Evolutionary conservation across 2,113 vertebrate genomes (phyloP).

Genomic region (Mirza zaza): DNA sequence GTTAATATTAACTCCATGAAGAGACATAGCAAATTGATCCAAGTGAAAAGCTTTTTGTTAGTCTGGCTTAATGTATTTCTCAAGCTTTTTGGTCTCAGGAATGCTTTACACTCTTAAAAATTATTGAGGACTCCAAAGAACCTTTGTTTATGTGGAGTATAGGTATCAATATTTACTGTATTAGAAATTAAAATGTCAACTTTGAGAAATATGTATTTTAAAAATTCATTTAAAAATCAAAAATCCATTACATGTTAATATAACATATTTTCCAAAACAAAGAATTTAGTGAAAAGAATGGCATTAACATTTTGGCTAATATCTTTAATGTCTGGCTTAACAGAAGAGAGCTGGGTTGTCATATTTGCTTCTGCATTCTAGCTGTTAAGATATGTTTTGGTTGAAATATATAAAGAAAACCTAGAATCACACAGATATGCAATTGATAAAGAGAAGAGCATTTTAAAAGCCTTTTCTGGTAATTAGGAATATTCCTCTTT

Average conservation of each 20-base stretch:
- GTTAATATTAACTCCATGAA: background rate
- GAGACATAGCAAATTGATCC: background rate
- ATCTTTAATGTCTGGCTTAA: background rate
- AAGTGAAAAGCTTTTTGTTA: background rate
- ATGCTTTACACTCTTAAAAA: background rate
- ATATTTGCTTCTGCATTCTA: slow-evolving; percentile 30
- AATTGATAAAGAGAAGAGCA: background rate
- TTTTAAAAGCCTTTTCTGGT: slow-evolving; percentile 9
- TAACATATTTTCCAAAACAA: slow-evolving; percentile 16
- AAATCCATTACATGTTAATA: background rate
- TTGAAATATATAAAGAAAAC: slow-evolving; percentile 5
- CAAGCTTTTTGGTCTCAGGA: background rate
- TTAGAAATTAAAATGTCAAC: background rate
- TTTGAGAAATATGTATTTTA: background rate
- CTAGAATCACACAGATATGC: background rate
- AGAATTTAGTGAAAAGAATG: background rate
- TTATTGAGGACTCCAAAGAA: background rate
- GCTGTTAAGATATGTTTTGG: background rate
- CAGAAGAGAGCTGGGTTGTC: background rate
- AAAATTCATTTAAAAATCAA: background rate
- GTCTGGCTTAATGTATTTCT: background rate
- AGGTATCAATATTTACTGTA: background rate
- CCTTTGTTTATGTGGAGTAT: background rate
- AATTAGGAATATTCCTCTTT: slow-evolving; percentile 9
- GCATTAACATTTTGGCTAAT: background rate